Percentiles rank a stretch among this genome's conserved stretches.
These are phyloP conservation scores for Echiichthys vipera DNA, from an alignment of 2,797 vertebrate species.

Conservation along the genomic window DNA sequence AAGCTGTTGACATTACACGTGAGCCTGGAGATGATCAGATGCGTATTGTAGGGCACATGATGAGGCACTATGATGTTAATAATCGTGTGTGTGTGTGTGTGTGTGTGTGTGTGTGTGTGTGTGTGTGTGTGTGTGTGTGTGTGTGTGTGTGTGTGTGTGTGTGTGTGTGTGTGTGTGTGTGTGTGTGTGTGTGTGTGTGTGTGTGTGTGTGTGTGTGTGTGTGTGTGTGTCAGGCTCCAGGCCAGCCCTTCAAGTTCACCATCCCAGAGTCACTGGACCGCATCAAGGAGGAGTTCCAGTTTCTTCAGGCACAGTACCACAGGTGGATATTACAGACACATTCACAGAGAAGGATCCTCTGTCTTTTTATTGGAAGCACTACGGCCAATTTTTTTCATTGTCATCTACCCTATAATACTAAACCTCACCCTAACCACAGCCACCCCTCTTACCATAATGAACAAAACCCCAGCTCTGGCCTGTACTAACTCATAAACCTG, in stretches of 20 bases:
- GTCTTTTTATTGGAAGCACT: constrained; percentile 14
- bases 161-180: not conserved
- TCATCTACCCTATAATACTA: constrained; percentile 49
- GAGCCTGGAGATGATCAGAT: constrained; percentile 45
- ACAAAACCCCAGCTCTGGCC: constrained; percentile 70
- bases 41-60: constrained; percentile 39
- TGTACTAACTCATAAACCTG: constrained; percentile 73
- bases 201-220: constrained; percentile 34
- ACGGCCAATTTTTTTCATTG: constrained; percentile 45
- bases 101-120: not conserved
- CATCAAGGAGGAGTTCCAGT: constrained; percentile 98
- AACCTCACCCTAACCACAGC: constrained; percentile 73
- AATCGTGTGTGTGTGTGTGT: constrained; percentile 9
- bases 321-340: constrained; percentile 81
- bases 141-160: constrained; percentile 30
- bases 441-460: constrained; percentile 61
- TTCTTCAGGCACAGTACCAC: constrained; percentile 96
- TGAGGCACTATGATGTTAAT: constrained; percentile 52
- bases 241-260: constrained; percentile 96
- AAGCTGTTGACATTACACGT: constrained; percentile 59
- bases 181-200: not conserved
- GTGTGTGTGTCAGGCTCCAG: constrained; percentile 84
- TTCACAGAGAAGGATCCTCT: constrained; percentile 17
- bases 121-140: constrained; percentile 31
- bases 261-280: constrained; percentile 95